Evolutionary conservation across 2,113 vertebrate genomes (phyloP), one percentile per base, ranked within the genome.

Genomic region (Eptesicus fuscus): DNA sequence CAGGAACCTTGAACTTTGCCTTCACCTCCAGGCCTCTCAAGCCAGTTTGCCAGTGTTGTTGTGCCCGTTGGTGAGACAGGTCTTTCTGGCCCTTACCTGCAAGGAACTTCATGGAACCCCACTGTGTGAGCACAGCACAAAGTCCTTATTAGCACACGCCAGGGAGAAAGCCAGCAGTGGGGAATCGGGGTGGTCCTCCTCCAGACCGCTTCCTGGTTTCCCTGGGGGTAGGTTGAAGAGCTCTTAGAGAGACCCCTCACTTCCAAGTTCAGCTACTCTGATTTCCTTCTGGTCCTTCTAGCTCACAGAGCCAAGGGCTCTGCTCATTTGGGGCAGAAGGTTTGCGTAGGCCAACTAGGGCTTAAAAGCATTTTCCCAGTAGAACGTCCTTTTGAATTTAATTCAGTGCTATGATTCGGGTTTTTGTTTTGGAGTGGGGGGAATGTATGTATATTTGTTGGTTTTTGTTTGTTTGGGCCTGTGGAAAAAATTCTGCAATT

Each of bases 1-100:
- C 16, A 51, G 17, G n/a, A 59, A 90, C 67, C 51, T 91, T 90
- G 91, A 86, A 85, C 61, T 85, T 95, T 49, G 87, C 71, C 73
- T 87, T 83, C 44, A 89, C 42, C 56, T n/a, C 78, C 56, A 67
- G 63, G 28, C 51, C 14, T 56, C 49, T 63, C 37, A 83, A 8
- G 63, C 42, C 37, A 83, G 63, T 86, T 85, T 86, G 63, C 83
- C 88, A 83, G 35, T 1, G 2, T 78, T 23, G 14, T 63, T 59
- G 44, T 53, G 82, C 51, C 59, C 30, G 1, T 40, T 44, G 73
- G 35, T 30, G 47, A 78, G 13, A 32, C 35, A 25, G 32, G n/a
- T 42, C 13, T 65, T 89, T 89, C 61, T 59, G 44, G 37, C 53
- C 22, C 30, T 22, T 22, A 49, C 40, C 63, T 76, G 16, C 10